These are phyloP conservation scores for Andricus quercusramuli DNA, from an alignment of 2,888 invertebrate species.

Conservation along the genomic window DNA sequence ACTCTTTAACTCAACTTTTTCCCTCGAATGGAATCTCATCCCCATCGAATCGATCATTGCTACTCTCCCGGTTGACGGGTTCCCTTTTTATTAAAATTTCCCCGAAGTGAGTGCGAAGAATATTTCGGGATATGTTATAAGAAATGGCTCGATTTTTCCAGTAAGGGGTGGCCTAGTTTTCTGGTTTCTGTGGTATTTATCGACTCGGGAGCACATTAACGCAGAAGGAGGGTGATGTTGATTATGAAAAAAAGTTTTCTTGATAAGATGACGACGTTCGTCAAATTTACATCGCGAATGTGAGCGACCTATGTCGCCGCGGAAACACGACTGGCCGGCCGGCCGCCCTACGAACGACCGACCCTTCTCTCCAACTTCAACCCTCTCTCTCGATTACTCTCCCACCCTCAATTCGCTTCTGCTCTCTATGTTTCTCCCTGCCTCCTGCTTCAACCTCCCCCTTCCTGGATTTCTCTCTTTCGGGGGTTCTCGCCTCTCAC, in stretches of 20 bases:
- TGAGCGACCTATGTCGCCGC: constrained; percentile 43
- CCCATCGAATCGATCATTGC: neutral
- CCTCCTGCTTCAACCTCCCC: constrained; percentile 33
- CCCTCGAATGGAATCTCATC: neutral
- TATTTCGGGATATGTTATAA: constrained; percentile 4
- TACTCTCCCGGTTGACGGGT: neutral
- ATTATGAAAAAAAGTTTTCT: constrained; percentile 10
- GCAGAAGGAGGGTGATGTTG: constrained; percentile 7
- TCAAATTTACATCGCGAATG: constrained; percentile 19
- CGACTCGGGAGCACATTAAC: neutral
- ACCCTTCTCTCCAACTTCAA: constrained; percentile 53
- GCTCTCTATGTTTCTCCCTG: constrained; percentile 48
- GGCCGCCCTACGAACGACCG: constrained; percentile 63
- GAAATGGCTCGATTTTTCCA: neutral
- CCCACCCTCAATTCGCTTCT: constrained; percentile 45
- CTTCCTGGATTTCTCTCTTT: constrained; percentile 42
- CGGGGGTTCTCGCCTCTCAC: constrained; percentile 7
- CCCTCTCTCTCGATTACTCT: constrained; percentile 55
- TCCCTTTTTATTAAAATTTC: constrained; percentile 18
- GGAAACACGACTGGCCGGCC: constrained; percentile 75
- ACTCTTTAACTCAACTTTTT: constrained; percentile 1
- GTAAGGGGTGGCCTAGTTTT: constrained; percentile 10
- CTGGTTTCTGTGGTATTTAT: constrained; percentile 21
- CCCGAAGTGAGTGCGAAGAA: neutral
- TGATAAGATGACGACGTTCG: neutral